Conservation (phyloP, 1,140 invertebrate species). For the Brachionus paranguensis region DNA sequence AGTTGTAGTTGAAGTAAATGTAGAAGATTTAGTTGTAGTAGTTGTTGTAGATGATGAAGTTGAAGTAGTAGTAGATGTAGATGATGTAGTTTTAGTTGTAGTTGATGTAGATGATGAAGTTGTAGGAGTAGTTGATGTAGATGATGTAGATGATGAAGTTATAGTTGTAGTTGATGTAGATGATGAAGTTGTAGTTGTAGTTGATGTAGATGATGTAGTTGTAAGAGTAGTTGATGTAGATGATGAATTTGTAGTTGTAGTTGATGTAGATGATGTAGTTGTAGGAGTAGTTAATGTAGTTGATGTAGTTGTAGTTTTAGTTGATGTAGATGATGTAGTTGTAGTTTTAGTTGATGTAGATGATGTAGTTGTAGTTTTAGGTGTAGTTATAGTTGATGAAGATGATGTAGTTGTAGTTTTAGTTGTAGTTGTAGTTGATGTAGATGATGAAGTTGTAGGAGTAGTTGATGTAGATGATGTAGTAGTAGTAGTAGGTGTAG, state of each 20-base stretch:
- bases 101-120: no score
- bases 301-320: not conserved
- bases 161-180: not conserved
- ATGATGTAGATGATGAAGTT: no score
- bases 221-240: not conserved
- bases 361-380: no score
- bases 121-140: not conserved
- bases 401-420: no score
- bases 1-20: not conserved
- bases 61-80: not conserved
- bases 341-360: no score
- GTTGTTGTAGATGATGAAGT: not conserved
- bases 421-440: not conserved
- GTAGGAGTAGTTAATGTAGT: not conserved
- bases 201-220: no score
- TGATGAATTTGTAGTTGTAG: not conserved
- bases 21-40: not conserved
- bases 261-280: not conserved
- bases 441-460: not conserved
- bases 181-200: no score
- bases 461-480: not conserved
- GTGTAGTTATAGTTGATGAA: no score
- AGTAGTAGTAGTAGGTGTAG: not conserved
- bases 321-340: not conserved
- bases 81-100: not conserved